Evolutionary conservation across 1,140 invertebrate species (phyloP).

Genomic region (Drosophila novamexicana): DNA sequence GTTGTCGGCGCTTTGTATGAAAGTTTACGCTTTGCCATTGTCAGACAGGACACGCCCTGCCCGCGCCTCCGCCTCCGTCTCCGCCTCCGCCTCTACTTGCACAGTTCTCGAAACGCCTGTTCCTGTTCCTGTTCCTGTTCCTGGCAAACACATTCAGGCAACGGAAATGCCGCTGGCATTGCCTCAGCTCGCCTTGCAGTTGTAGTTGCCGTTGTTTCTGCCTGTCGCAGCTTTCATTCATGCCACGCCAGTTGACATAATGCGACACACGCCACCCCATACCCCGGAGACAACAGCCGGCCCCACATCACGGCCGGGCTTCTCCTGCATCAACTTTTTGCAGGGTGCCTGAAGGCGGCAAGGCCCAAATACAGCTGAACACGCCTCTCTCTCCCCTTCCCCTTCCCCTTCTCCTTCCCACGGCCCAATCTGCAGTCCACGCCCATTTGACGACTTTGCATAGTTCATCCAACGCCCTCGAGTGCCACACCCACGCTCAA

Average conservation of each 20-base stretch:
- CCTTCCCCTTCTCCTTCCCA: background rate
- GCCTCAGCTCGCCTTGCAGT: constrained; percentile 41
- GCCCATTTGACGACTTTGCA: constrained; percentile 24
- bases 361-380: constrained; percentile 9
- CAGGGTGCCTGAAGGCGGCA: background rate
- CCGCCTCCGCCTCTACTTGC: background rate
- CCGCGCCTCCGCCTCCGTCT: background rate
- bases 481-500: background rate
- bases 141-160: constrained; percentile 42
- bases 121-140: background rate
- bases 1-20: constrained; percentile 16
- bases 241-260: constrained; percentile 72
- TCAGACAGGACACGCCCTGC: constrained; percentile 14
- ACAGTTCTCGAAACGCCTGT: constrained; percentile 3
- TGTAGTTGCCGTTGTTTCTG: constrained; percentile 34
- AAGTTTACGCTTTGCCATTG: constrained; percentile 16
- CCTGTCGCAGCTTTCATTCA: constrained; percentile 68
- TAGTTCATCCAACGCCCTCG: constrained; percentile 14
- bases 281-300: background rate
- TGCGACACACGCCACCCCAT: constrained; percentile 56
- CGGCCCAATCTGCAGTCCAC: background rate
- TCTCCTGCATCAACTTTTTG: constrained; percentile 11
- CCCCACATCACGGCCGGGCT: background rate
- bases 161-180: constrained; percentile 42
- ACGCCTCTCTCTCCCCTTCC: background rate